These are phyloP conservation scores for Sinodicranocentrus sp. DNA, from an alignment of 2,888 invertebrate species.

Conservation along the genomic window DNA sequence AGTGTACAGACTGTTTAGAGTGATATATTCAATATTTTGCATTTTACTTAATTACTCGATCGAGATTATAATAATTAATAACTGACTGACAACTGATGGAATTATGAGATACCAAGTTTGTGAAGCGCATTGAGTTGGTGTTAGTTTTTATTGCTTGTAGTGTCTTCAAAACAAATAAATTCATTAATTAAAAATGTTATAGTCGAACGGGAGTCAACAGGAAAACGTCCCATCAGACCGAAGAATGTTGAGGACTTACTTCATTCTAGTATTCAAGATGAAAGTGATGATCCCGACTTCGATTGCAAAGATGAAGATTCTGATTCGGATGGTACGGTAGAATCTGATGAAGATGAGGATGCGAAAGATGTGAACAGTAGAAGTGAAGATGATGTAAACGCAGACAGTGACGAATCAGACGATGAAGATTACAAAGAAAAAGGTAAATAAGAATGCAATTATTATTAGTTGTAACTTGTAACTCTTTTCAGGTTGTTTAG, in stretches of 20 bases:
- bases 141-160: too few species aligned
- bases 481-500: too few species aligned
- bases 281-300: conserved; percentile 74
- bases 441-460: background rate
- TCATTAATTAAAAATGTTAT: too few species aligned
- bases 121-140: too few species aligned
- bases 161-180: too few species aligned
- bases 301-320: conserved; percentile 66
- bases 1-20: conserved; percentile 6
- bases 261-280: conserved; percentile 70
- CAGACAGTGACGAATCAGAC: conserved; percentile 82
- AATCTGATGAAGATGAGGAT: conserved; percentile 29
- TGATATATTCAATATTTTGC: too few species aligned
- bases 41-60: background rate
- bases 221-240: conserved; percentile 74
- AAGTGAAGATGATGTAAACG: conserved; percentile 88
- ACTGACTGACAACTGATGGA: too few species aligned
- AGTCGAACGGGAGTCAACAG: conserved; percentile 74
- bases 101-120: too few species aligned
- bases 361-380: conserved; percentile 10
- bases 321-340: conserved; percentile 57
- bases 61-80: too few species aligned
- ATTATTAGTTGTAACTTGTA: too few species aligned
- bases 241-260: conserved; percentile 73
- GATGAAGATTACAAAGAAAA: conserved; percentile 60